Conservation (phyloP, 2,888 invertebrate genomes). For the Chrysolina oricalcia region DNA sequence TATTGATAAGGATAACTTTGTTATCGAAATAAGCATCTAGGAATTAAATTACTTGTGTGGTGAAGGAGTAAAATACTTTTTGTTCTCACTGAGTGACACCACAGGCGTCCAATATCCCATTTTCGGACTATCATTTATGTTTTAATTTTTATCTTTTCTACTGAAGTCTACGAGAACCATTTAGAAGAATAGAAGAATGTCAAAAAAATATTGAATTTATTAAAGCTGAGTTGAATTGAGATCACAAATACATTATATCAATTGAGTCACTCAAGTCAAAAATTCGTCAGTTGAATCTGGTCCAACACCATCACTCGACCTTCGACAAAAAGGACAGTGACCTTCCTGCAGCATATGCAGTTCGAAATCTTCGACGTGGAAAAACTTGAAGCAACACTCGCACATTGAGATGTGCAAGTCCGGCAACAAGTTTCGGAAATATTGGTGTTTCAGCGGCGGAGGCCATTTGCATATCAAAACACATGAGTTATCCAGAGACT, state of each 20-base stretch:
- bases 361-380: slow-evolving; percentile 97
- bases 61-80: too few species aligned
- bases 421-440: slow-evolving; percentile 93
- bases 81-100: too few species aligned
- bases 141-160: neutral
- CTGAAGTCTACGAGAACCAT: neutral
- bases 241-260: neutral
- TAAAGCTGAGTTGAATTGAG: slow-evolving; percentile 24
- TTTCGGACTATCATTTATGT: neutral
- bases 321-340: slow-evolving; percentile 94
- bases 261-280: neutral
- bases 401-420: slow-evolving; percentile 93
- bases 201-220: slow-evolving; percentile 15
- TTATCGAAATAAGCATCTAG: too few species aligned
- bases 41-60: too few species aligned
- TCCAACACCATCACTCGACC: slow-evolving; percentile 62
- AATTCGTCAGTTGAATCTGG: slow-evolving; percentile 25
- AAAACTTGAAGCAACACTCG: slow-evolving; percentile 90
- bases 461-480: slow-evolving; percentile 87
- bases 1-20: too few species aligned
- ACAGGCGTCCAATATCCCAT: too few species aligned
- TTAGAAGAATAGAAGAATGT: neutral
- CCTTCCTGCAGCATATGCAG: slow-evolving; percentile 92
- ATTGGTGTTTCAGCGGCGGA: slow-evolving; percentile 82
- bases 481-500: slow-evolving; percentile 85